Evolutionary conservation across 2,797 vertebrate species (phyloP).

Genomic region (Caiman crocodilus): DNA sequence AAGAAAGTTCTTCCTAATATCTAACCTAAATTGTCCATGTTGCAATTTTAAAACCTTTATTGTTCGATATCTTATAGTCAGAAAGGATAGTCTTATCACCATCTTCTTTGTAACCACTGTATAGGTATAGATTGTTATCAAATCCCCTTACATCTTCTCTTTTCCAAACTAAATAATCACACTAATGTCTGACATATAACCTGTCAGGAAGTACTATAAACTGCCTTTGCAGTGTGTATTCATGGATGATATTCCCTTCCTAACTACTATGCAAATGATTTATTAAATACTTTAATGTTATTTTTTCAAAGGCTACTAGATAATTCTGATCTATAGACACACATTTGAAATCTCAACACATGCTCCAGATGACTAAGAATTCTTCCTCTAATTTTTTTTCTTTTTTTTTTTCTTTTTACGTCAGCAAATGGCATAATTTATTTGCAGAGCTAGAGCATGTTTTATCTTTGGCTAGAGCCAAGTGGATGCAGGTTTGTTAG

Average conservation of each 20-base stretch:
- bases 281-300: background rate
- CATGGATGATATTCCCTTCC: background rate
- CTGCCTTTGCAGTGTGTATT: background rate
- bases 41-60: too few species aligned
- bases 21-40: too few species aligned
- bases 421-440: constrained; percentile 9
- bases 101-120: too few species aligned
- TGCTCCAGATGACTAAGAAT: constrained; percentile 31
- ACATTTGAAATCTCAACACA: background rate
- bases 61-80: too few species aligned
- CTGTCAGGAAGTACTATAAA: background rate
- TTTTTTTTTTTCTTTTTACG: background rate
- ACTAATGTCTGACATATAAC: too few species aligned
- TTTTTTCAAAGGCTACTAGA: background rate
- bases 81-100: too few species aligned
- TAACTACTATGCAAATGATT: background rate
- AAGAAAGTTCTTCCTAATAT: too few species aligned
- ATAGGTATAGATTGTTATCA: too few species aligned
- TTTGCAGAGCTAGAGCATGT: constrained; percentile 23
- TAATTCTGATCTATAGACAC: background rate
- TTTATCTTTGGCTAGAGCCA: constrained; percentile 30
- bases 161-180: too few species aligned
- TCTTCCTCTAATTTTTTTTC: constrained; percentile 4
- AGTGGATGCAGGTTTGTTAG: constrained; percentile 24
- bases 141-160: too few species aligned